phyloP scores from a whole-genome alignment of 2,113 vertebrate species.

The Datnioides undecimradiatus region DNA sequence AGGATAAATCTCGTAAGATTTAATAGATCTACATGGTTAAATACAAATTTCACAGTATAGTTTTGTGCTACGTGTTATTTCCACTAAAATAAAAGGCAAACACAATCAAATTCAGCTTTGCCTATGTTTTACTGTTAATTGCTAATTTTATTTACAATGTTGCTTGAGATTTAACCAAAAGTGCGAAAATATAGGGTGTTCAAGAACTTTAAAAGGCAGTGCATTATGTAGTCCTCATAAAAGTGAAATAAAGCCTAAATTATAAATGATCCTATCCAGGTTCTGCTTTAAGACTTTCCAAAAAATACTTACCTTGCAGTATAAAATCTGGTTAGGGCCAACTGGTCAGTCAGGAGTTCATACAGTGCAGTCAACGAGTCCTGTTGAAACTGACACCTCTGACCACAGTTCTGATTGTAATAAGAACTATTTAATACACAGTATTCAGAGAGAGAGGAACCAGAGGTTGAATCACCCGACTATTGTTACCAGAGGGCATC shows the following conservation, averaged over 20 bases:
- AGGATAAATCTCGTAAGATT: too few relatives aligned
- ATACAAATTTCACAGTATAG: slow-evolving; percentile 6
- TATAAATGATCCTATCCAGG: slow-evolving; percentile 14
- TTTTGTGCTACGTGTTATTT: slow-evolving; percentile 29
- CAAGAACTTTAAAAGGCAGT: slow-evolving; percentile 58
- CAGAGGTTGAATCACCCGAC: slow-evolving; percentile 25
- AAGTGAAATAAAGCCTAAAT: slow-evolving; percentile 44
- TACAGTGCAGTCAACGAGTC: slow-evolving; percentile 56
- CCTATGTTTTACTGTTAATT: slow-evolving; percentile 22
- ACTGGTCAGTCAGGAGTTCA: slow-evolving; percentile 43
- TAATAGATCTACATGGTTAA: slow-evolving; percentile 9
- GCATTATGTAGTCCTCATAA: slow-evolving; percentile 34
- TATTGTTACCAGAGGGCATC: slow-evolving; percentile 26
- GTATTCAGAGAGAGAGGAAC: slow-evolving; percentile 39
- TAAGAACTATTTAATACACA: slow-evolving; percentile 46
- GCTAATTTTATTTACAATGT: slow-evolving; percentile 43
- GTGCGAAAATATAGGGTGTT: slow-evolving; percentile 52
- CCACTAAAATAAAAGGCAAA: slow-evolving; percentile 42
- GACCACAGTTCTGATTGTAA: slow-evolving; percentile 50
- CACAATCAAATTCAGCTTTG: slow-evolving; percentile 22
- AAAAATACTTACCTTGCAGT: slow-evolving; percentile 69
- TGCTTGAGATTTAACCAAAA: slow-evolving; percentile 38
- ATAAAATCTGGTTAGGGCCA: slow-evolving; percentile 58
- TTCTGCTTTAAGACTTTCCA: slow-evolving; percentile 35
- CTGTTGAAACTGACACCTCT: slow-evolving; percentile 47